A percentile compares a stretch with the other conserved stretches of the same genome.
These are phyloP conservation scores for Neocloeon triangulifer DNA, from an alignment of 1,140 invertebrate species.

Conservation along the genomic window DNA sequence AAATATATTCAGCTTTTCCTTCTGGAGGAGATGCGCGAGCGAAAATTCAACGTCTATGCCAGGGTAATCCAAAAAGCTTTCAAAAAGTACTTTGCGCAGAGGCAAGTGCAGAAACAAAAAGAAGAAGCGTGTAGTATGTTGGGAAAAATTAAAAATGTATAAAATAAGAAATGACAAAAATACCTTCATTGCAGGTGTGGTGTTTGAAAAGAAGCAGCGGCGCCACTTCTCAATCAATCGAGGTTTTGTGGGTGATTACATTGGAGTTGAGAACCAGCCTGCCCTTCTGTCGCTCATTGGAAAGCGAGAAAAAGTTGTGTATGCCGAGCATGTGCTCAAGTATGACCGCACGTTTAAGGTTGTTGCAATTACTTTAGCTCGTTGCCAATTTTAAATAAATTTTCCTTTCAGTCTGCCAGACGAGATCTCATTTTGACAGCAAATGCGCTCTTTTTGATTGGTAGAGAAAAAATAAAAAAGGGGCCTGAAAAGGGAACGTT, in stretches of 20 bases:
- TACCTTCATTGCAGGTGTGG: constrained; percentile 19
- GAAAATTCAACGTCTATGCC: constrained; percentile 45
- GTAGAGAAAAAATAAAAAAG: constrained; percentile 29
- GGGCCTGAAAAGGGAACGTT: constrained; percentile 29
- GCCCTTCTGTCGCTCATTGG: constrained; percentile 30
- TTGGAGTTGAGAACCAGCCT: constrained; percentile 39
- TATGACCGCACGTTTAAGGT: constrained; percentile 51
- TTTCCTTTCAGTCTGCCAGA: constrained; percentile 20
- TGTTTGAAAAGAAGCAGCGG: constrained; percentile 44
- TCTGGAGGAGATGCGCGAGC: constrained; percentile 45
- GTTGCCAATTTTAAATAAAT: background rate
- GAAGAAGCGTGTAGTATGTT: too few relatives aligned
- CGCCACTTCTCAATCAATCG: constrained; percentile 39
- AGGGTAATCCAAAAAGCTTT: constrained; percentile 50
- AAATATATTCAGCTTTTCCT: constrained; percentile 34
- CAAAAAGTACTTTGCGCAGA: constrained; percentile 38
- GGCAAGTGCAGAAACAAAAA: constrained; percentile 32
- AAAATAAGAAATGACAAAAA: too few relatives aligned
- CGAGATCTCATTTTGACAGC: constrained; percentile 43
- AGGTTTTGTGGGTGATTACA: constrained; percentile 53
- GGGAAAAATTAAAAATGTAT: too few relatives aligned
- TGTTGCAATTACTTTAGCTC: constrained; percentile 5
- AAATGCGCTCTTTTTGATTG: constrained; percentile 35
- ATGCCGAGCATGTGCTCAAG: constrained; percentile 43
- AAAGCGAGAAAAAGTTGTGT: constrained; percentile 41